Percentiles rank a stretch among this genome's conserved stretches.
Evolutionary conservation across 1,140 invertebrate genomes (phyloP).

Genomic region (Steinernema feltiae): DNA sequence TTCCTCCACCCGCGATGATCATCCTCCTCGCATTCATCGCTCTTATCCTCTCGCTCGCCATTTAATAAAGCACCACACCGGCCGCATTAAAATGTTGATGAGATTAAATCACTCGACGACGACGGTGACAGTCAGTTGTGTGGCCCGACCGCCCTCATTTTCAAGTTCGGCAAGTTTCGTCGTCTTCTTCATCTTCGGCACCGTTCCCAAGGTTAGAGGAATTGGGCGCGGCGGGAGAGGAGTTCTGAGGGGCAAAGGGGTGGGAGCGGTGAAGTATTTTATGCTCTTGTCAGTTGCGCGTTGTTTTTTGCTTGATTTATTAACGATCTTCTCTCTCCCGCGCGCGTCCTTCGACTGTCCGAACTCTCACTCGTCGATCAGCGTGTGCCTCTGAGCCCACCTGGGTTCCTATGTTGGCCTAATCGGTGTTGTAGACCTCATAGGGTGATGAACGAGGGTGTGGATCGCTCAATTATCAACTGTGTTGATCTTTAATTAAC

Average conservation of each 20-base stretch:
- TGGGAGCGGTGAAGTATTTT: background rate
- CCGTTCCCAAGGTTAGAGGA: too few relatives aligned
- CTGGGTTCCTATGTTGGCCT: too few relatives aligned
- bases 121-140: too few relatives aligned
- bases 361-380: too few relatives aligned
- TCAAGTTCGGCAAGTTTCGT: background rate
- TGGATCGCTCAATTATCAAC: background rate
- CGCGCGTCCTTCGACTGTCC: background rate
- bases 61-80: slow-evolving; percentile 14
- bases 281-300: slow-evolving; percentile 11
- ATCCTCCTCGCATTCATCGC: background rate
- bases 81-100: slow-evolving; percentile 11
- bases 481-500: slow-evolving; percentile 13
- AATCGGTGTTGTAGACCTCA: background rate
- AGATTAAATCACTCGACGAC: slow-evolving; percentile 4
- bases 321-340: background rate
- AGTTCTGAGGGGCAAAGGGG: background rate
- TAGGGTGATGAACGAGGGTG: background rate
- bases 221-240: background rate
- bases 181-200: background rate
- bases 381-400: too few relatives aligned
- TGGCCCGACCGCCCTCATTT: background rate
- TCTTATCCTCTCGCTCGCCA: background rate
- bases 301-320: slow-evolving; percentile 15
- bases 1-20: background rate